Conservation (phyloP, 2,113 vertebrate species). For the Puma concolor region DNA sequence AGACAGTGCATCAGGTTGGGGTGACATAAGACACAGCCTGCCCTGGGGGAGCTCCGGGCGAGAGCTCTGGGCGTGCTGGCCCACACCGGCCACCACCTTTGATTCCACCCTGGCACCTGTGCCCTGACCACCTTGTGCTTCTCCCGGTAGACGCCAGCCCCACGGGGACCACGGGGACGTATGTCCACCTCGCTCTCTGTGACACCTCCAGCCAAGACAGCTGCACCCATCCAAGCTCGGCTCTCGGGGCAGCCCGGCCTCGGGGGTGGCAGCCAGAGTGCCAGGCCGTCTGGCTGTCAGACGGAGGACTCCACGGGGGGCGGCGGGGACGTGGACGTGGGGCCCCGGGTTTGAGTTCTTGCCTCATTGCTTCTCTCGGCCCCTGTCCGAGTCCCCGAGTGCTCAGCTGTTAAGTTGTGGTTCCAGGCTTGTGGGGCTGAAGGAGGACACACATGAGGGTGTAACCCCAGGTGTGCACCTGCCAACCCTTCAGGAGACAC, state of each 20-base stretch:
- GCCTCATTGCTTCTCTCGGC: background rate
- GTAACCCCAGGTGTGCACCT: background rate
- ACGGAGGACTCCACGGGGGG: rapidly evolving
- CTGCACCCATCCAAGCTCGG: background rate
- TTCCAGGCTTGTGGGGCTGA: background rate
- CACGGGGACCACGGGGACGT: background rate
- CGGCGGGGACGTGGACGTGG: rapidly evolving
- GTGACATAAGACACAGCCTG: background rate
- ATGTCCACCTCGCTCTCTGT: rapidly evolving
- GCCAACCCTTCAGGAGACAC: background rate
- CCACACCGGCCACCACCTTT: too few species aligned
- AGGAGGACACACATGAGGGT: rapidly evolving
- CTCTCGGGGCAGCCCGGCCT: background rate
- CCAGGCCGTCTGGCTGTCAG: background rate
- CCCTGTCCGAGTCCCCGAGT: background rate
- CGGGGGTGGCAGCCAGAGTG: too few species aligned
- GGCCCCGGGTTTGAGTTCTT: background rate
- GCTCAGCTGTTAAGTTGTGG: too few species aligned
- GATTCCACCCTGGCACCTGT: background rate
- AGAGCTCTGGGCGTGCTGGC: too few species aligned
- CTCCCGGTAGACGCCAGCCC: background rate
- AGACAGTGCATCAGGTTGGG: rapidly evolving
- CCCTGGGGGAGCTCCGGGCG: background rate
- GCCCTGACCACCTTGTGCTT: background rate
- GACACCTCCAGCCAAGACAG: background rate